phyloP scores from a whole-genome alignment of 2,888 invertebrate species.

The Cephus pygmeus region DNA sequence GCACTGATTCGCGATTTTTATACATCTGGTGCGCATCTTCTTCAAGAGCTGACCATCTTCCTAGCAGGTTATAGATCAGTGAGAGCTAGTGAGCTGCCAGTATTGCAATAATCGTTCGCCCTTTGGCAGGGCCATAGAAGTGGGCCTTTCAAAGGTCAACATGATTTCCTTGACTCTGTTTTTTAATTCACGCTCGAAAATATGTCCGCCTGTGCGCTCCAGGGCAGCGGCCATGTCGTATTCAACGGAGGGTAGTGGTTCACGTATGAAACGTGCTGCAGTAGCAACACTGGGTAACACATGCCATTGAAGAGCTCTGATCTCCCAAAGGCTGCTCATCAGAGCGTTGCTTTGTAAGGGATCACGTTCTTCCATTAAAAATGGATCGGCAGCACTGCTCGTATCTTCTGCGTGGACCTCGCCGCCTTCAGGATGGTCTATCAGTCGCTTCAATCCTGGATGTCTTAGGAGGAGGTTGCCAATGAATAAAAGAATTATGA shows the following conservation, averaged over 20 bases:
- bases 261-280: slow-evolving; percentile 78
- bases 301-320: slow-evolving; percentile 81
- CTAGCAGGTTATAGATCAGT: slow-evolving; percentile 33
- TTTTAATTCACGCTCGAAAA: slow-evolving; percentile 83
- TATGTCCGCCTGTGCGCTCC: slow-evolving; percentile 75
- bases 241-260: slow-evolving; percentile 75
- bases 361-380: slow-evolving; percentile 83
- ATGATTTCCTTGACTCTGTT: slow-evolving; percentile 81
- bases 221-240: slow-evolving; percentile 76
- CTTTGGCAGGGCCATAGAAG: slow-evolving; percentile 71
- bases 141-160: slow-evolving; percentile 80
- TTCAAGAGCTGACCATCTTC: neutral
- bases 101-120: slow-evolving; percentile 76
- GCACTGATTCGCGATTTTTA: neutral
- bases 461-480: slow-evolving; percentile 88
- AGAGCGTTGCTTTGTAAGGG: slow-evolving; percentile 84
- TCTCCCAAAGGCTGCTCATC: slow-evolving; percentile 94
- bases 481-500: slow-evolving; percentile 83
- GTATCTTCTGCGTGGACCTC: slow-evolving; percentile 51
- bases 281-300: slow-evolving; percentile 77
- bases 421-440: slow-evolving; percentile 68
- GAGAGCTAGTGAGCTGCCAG: slow-evolving; percentile 70
- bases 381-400: slow-evolving; percentile 77
- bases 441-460: slow-evolving; percentile 79
- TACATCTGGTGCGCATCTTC: neutral